Percentiles rank a stretch among this genome's conserved stretches.
Evolutionary conservation across 1,140 invertebrate species (phyloP).

Genomic region (Zaprionus tsacasi): DNA sequence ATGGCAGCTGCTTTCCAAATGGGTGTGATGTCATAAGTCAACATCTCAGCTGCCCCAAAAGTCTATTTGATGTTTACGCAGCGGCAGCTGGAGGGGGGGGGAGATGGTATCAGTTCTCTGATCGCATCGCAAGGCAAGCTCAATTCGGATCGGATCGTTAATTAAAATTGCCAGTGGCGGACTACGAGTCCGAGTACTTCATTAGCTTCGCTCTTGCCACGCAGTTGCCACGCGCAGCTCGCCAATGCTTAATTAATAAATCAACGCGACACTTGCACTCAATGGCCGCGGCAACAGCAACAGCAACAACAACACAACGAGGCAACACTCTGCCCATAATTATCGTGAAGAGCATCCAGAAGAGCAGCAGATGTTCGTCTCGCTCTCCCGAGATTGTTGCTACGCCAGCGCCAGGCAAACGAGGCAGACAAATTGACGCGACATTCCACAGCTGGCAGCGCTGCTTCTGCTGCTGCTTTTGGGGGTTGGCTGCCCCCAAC

Average conservation of each 20-base stretch:
- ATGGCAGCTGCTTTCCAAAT: conserved; percentile 35
- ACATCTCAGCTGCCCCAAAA: conserved; percentile 57
- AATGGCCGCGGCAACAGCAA: conserved; percentile 56
- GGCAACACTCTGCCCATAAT: conserved; percentile 13
- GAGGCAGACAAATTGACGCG: conserved; percentile 79
- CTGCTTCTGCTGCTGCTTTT: conserved; percentile 9
- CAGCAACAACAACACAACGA: conserved; percentile 8
- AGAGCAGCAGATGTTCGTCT: conserved; percentile 42
- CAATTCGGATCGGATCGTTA: conserved; percentile 60
- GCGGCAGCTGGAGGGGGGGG: neutral
- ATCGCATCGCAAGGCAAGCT: conserved; percentile 41
- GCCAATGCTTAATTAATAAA: conserved; percentile 84
- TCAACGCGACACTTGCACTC: conserved; percentile 84
- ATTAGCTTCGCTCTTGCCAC: conserved; percentile 64
- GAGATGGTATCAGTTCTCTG: neutral
- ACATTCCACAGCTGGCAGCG: conserved; percentile 62
- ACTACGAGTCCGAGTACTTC: conserved; percentile 66
- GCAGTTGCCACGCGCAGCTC: conserved; percentile 72
- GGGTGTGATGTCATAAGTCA: conserved; percentile 79
- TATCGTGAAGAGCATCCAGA: conserved; percentile 11
- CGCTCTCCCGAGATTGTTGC: conserved; percentile 63
- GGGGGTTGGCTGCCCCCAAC: conserved; percentile 9
- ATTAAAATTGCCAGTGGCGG: conserved; percentile 72
- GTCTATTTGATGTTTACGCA: conserved; percentile 40
- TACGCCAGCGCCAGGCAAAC: conserved; percentile 45